A percentile compares a stretch with the other conserved stretches of the same genome.
phyloP scores from a whole-genome alignment of 2,888 invertebrate species.

The Drosophila lutescens region DNA sequence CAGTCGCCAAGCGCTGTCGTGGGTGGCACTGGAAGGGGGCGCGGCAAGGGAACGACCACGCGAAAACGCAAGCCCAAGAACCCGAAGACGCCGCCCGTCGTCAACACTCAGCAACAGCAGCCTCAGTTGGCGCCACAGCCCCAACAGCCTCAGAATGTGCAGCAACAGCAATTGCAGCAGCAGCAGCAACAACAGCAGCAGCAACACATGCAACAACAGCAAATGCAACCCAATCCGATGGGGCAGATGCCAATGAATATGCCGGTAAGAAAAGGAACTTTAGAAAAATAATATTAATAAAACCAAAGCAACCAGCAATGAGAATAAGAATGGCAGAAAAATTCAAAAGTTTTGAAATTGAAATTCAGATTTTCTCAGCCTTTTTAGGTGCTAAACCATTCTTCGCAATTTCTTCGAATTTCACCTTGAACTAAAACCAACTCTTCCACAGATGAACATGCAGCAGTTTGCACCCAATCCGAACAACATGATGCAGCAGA shows the following conservation, averaged over 20 bases:
- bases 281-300: not conserved
- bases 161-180: conserved; percentile 77
- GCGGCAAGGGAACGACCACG: conserved; percentile 82
- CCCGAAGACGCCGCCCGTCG: conserved; percentile 84
- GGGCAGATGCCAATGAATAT: conserved; percentile 84
- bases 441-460: conserved; percentile 82
- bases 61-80: conserved; percentile 84
- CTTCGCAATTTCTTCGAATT: not conserved
- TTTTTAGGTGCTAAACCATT: not conserved
- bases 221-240: conserved; percentile 81
- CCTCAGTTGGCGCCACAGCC: conserved; percentile 80
- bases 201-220: conserved; percentile 81
- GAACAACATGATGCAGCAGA: conserved; percentile 81
- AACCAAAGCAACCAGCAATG: not conserved
- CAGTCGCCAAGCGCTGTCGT: conserved; percentile 84
- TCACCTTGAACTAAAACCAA: not conserved
- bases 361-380: not conserved
- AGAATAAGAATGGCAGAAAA: not conserved
- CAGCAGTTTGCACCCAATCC: conserved; percentile 83
- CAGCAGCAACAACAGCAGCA: conserved; percentile 84
- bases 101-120: conserved; percentile 79
- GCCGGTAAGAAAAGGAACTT: conserved; percentile 70
- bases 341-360: not conserved
- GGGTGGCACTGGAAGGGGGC: conserved; percentile 79
- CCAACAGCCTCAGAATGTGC: conserved; percentile 79